Conservation (phyloP, 2,888 invertebrate species). For the Encarsia formosa region DNA sequence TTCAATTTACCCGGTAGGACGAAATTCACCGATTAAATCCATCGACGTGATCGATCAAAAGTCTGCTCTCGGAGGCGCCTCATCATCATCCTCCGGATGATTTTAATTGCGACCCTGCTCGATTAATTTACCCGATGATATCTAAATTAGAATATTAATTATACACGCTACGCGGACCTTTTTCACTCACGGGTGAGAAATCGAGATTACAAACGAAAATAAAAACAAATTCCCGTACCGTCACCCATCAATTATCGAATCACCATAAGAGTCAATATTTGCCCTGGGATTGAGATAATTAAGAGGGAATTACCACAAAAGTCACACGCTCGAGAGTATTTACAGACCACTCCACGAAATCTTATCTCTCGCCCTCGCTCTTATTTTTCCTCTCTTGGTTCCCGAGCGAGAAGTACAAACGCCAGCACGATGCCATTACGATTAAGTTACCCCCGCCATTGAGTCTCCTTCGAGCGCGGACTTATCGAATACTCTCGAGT, state of each 20-base stretch:
- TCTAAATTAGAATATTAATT: conserved; percentile 51
- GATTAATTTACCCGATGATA: conserved; percentile 47
- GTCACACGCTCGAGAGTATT: too few relatives aligned
- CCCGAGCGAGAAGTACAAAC: conserved; percentile 27
- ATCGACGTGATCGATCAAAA: conserved; percentile 39
- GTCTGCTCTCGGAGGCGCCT: too few relatives aligned
- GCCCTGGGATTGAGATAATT: too few relatives aligned
- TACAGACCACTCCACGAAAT: too few relatives aligned
- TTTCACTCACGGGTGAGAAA: conserved; percentile 2
- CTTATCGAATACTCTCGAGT: conserved; percentile 43
- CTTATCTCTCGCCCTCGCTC: conserved; percentile 18
- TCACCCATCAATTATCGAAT: too few relatives aligned
- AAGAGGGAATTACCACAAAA: too few relatives aligned
- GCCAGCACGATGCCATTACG: conserved; percentile 49
- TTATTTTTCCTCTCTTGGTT: conserved; percentile 9
- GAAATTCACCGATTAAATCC: too few relatives aligned
- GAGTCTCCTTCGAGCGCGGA: conserved; percentile 29
- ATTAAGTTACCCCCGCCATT: conserved; percentile 41
- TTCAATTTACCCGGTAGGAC: too few relatives aligned
- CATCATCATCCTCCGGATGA: conserved; percentile 20
- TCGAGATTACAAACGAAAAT: too few relatives aligned
- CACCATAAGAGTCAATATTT: too few relatives aligned
- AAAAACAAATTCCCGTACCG: too few relatives aligned
- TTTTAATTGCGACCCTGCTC: conserved; percentile 37
- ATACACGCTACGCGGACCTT: conserved; percentile 33